phyloP scores from a whole-genome alignment of 2,888 invertebrate species.

The Branchellion lobata region DNA sequence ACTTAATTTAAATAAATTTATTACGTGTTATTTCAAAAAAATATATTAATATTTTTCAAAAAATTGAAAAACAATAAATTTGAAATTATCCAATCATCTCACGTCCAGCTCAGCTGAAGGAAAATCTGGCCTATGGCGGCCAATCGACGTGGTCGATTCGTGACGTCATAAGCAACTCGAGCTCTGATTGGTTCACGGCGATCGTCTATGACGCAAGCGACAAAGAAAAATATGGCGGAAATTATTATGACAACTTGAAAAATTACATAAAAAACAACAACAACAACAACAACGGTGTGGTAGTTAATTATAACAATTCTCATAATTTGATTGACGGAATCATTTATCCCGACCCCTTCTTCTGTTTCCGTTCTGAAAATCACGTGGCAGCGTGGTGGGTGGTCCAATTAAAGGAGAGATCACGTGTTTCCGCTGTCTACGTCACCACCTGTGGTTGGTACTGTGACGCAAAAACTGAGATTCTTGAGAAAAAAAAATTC shows the following conservation, averaged over 20 bases:
- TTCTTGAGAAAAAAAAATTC: background rate
- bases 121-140: slow-evolving; percentile 27
- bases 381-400: slow-evolving; percentile 25
- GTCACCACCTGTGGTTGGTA: slow-evolving; percentile 35
- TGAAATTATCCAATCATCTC: too few species aligned
- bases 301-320: background rate
- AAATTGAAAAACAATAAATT: too few species aligned
- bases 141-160: slow-evolving; percentile 1
- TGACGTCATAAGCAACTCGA: background rate
- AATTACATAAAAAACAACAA: background rate
- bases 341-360: background rate
- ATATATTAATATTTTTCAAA: too few species aligned
- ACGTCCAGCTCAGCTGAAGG: background rate
- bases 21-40: too few species aligned
- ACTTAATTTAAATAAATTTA: too few species aligned
- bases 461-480: background rate
- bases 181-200: background rate
- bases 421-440: slow-evolving; percentile 4
- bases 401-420: slow-evolving; percentile 23
- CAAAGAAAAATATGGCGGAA: background rate
- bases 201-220: background rate
- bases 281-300: background rate
- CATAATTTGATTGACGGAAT: slow-evolving; percentile 16
- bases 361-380: background rate
- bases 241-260: slow-evolving; percentile 1